A percentile compares a stretch with the other conserved stretches of the same genome.
phyloP scores from a whole-genome alignment of 1,140 invertebrate species.

The Drosophila baimaii region DNA sequence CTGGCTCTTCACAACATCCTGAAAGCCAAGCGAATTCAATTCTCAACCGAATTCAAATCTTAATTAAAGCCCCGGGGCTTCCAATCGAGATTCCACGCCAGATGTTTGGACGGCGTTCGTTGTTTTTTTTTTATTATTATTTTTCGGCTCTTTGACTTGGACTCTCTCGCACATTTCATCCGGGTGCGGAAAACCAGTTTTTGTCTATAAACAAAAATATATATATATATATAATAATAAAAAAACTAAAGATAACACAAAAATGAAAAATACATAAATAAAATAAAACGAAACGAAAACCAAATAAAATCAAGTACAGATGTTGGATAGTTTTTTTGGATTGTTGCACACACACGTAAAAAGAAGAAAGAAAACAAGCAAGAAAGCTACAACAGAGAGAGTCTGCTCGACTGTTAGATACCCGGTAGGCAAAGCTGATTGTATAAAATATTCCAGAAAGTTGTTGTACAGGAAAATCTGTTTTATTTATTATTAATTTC shows the following conservation, averaged over 20 bases:
- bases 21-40: conserved; percentile 43
- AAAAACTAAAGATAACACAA: conserved; percentile 1
- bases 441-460: too few relatives aligned
- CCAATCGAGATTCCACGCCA: conserved; percentile 42
- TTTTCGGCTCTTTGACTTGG: conserved; percentile 25
- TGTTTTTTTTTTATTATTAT: conserved; percentile 21
- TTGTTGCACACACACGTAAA: conserved; percentile 2
- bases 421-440: not conserved
- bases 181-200: conserved; percentile 51
- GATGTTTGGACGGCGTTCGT: conserved; percentile 38
- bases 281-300: conserved; percentile 21
- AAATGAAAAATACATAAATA: conserved; percentile 5
- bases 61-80: conserved; percentile 49
- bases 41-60: conserved; percentile 49
- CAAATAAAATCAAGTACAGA: conserved; percentile 48
- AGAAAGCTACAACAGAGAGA: not conserved
- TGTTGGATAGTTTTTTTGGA: conserved; percentile 5
- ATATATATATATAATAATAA: conserved; percentile 17
- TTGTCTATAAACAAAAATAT: conserved; percentile 9
- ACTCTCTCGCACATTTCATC: conserved; percentile 50
- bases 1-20: conserved; percentile 41
- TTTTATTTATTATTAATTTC: too few relatives aligned
- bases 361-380: conserved; percentile 1
- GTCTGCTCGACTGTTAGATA: not conserved
- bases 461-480: too few relatives aligned